phyloP scores from a whole-genome alignment of 2,797 vertebrate genomes.

The Anas georgica region DNA sequence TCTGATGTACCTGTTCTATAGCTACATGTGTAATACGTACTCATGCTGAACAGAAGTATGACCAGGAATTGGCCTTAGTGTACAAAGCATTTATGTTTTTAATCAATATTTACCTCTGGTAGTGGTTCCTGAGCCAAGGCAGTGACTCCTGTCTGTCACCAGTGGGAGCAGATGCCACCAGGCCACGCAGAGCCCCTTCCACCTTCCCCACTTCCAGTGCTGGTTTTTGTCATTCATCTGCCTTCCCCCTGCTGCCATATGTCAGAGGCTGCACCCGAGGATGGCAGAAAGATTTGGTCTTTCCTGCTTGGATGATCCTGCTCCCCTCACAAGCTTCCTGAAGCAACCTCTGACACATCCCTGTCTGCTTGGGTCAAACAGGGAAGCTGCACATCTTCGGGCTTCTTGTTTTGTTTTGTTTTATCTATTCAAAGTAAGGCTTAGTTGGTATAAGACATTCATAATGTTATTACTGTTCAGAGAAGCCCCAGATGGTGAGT shows the following conservation, averaged over 20 bases:
- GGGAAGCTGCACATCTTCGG: background rate
- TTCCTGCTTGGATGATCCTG: background rate
- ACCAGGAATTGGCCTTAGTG: background rate
- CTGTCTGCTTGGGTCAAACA: background rate
- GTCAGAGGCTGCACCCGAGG: rapidly evolving
- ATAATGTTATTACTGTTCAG: background rate
- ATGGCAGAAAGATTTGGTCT: background rate
- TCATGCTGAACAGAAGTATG: background rate
- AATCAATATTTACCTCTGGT: background rate
- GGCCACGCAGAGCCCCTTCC: background rate
- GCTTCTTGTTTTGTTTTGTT: too few species aligned
- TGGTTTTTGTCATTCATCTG: background rate
- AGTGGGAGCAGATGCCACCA: background rate
- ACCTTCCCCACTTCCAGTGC: background rate
- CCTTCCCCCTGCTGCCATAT: background rate
- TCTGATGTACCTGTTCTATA: background rate
- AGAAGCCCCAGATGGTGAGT: background rate
- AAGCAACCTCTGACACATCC: background rate
- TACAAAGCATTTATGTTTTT: background rate
- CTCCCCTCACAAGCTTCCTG: background rate
- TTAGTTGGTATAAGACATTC: background rate
- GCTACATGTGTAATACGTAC: rapidly evolving
- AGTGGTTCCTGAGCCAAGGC: background rate
- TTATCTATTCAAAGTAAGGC: background rate
- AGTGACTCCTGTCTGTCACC: background rate